phyloP scores from a whole-genome alignment of 1,140 invertebrate species.

The Cyrtorhinus lividipennis region DNA sequence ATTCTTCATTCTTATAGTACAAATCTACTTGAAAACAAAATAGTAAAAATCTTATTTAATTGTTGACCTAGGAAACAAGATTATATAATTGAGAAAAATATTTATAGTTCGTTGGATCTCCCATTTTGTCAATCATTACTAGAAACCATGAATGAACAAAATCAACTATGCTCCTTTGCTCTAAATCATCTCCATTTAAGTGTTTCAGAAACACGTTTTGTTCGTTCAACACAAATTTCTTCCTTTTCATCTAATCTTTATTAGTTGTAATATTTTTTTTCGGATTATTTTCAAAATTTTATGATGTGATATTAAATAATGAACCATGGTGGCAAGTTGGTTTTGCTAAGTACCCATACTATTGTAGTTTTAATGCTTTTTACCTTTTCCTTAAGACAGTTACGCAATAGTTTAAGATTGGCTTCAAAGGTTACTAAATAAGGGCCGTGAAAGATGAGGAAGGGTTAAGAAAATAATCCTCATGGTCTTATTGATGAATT shows the following conservation, averaged over 20 bases:
- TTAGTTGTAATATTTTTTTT: neutral
- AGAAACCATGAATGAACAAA: no score
- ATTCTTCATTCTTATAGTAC: conserved; percentile 18
- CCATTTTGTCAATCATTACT: conserved; percentile 16
- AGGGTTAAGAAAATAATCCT: no score
- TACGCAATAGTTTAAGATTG: neutral
- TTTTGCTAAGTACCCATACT: no score
- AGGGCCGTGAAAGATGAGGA: neutral
- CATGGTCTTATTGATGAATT: no score
- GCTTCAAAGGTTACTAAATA: neutral
- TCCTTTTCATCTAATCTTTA: no score
- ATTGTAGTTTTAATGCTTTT: no score
- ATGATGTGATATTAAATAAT: neutral
- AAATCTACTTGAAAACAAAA: conserved; percentile 19
- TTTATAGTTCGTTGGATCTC: conserved; percentile 20
- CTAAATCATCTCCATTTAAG: no score
- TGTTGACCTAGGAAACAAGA: conserved; percentile 19
- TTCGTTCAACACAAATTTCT: no score
- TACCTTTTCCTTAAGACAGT: neutral
- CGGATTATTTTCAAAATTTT: neutral
- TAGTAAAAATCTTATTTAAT: conserved; percentile 17
- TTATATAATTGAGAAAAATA: conserved; percentile 15
- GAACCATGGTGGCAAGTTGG: no score
- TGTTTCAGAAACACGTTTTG: no score
- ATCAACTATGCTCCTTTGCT: no score